Base-by-base conservation (phyloP, 2,113 vertebrate genomes). In the Diphyllodes magnificus region DNA sequence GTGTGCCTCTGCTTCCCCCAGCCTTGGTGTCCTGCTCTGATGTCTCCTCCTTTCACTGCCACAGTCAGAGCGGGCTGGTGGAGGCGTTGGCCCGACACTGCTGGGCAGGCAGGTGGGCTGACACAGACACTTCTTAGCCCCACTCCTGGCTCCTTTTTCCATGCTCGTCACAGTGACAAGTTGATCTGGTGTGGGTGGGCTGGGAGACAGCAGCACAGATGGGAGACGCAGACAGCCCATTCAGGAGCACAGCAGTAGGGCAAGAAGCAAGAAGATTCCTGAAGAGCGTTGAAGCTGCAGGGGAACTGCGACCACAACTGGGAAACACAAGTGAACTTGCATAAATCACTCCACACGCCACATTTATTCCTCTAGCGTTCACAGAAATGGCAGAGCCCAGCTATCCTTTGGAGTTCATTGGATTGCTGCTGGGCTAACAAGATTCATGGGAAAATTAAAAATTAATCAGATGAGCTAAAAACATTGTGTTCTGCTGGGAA, bases 401-500 rank as follows among this genome's bases (percentile, higher is more conserved):
- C 53, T 81, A 90, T 86, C 57, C 79, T 82, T 88, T 82, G 56
- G 72, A 80, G 85, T 83, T 92, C 75, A 88, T 54, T 76, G 86
- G 57, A 94, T 76, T 66, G 88, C 90, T 96, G 92, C 92, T 96
- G 90, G 88, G 90, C 69, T 92, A 96, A 91, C 23, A 10, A 96
- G 88, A 95, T 95, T 86, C 80, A 81, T 88, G 76, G 91, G 60
- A 81, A 95, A 94, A 95, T 86, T 88, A 95, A 96, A 95, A 88
- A 93, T 93, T 86, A 12, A 88, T 91, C 92, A 94, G 69, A 94
- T 68, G 86, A 90, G 72, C 88, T 90, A 88, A 92, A 95, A 88
- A 84, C 95, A 96, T 88, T 94, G 86, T 71, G 64, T 88, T 94
- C 92, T 86, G 37, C 61, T 57, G 65, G 66, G 2, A 50, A 57